phyloP scores from a whole-genome alignment of 2,113 vertebrate genomes.

The Chrysemys picta region DNA sequence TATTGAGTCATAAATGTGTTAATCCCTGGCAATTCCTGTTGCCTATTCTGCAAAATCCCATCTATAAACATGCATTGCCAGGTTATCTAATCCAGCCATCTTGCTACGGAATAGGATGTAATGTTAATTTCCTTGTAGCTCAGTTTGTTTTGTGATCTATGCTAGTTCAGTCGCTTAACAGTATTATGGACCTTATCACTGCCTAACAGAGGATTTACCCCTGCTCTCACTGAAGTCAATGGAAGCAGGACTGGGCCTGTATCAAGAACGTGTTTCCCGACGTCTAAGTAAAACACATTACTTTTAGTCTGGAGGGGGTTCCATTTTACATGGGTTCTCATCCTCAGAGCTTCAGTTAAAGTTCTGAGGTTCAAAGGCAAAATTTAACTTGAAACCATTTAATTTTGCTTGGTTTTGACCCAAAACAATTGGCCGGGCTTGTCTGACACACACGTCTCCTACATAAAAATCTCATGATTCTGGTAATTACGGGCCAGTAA shows the following conservation, averaged over 20 bases:
- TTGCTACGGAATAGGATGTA: background rate
- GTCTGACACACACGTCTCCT: background rate
- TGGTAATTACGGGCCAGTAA: background rate
- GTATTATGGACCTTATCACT: background rate
- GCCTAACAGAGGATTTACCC: background rate
- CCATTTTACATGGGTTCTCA: fast-evolving
- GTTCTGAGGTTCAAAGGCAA: background rate
- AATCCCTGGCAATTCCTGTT: background rate
- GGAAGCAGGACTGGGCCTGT: background rate
- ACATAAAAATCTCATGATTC: background rate
- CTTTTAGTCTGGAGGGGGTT: fast-evolving
- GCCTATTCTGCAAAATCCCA: background rate
- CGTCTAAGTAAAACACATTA: background rate
- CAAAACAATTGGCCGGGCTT: fast-evolving
- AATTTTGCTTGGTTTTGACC: background rate
- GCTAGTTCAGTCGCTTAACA: background rate
- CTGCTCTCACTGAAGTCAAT: background rate
- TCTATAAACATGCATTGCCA: background rate
- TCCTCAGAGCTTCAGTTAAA: background rate
- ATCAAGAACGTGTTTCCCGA: background rate
- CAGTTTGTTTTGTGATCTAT: background rate
- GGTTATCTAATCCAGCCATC: slow-evolving; percentile 50
- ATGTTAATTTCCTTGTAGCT: slow-evolving; percentile 38
- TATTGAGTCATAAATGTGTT: background rate
- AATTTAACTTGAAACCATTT: fast-evolving